Evolutionary conservation across 2,888 invertebrate species (phyloP), one percentile per base, ranked within the genome.

Genomic region (Pristionchus exspectatus): DNA sequence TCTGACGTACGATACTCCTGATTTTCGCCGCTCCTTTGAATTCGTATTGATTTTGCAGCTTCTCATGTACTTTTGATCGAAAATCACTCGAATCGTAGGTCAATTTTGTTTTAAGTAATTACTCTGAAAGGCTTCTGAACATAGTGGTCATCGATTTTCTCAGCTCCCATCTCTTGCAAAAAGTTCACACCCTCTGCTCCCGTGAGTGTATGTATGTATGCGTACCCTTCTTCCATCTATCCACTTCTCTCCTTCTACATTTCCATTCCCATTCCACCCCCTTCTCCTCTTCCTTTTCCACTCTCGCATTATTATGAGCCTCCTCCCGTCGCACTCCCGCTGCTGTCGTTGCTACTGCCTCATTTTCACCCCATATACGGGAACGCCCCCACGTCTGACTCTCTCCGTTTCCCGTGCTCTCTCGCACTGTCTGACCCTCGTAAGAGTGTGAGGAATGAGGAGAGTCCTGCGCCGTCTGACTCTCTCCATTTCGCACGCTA

Each of bases 281-380:
- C 74, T 44, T 84, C 50, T 81, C 89, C 27, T 69, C 85, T 89
- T 83, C 63, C 30, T 89, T 83, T 89, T 83, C 85, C 38, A 33
- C 33, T 66, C 44, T 72, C 87, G 66, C 90, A 54, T 87, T 69
- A 66, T 69, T 86, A 81, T 81, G 81, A 81, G 56, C 84, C 59
- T n/a, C 30, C 77, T 21, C 44, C n/a, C 83, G 14, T 56, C 44
- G 44, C 44, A 50, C 44, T 50, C 44, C 74, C 33, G 24, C 24
- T 30, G 38, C 38, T 12, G n/a, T n/a, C 69, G n/a, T 30, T 27
- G 10, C 74, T 21, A 30, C 84, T 5, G 14, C 30, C 81, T 33
- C 77, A 33, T 44, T 16, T 27, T 27, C 72, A 74, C 38, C 38
- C 38, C 72, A 38, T 38, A 74, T 44, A 74, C 4, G 69, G 69